Conservation (phyloP, 2,113 vertebrate species). For the Gulo gulo region DNA sequence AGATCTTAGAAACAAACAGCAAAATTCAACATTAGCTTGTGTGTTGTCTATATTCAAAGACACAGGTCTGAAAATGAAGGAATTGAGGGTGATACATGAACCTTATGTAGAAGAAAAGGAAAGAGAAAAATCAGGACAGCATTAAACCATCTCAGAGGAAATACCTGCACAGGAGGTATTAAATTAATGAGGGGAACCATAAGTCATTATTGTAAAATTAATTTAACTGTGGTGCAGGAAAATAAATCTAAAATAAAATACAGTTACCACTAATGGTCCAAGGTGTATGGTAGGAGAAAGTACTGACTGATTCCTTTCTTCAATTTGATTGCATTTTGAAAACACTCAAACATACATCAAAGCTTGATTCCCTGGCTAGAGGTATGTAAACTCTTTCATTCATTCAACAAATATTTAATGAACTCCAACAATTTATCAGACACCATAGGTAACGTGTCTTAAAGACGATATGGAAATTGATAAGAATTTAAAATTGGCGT, state of each 20-base stretch:
- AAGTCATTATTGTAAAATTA: not conserved
- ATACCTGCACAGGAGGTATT: not conserved
- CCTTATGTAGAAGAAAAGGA: not conserved
- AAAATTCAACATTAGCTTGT: not conserved
- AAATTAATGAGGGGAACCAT: not conserved
- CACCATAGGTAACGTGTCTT: not conserved
- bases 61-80: not conserved
- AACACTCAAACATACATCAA: not conserved
- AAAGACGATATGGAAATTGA: not conserved
- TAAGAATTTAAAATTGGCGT: not conserved
- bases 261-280: not conserved
- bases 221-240: not conserved
- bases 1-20: not conserved
- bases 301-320: not conserved
- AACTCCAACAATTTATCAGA: not conserved
- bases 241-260: not conserved
- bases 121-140: not conserved
- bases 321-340: not conserved
- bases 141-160: not conserved
- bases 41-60: not conserved
- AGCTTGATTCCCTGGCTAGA: not conserved
- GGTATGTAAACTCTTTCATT: not conserved
- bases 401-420: not conserved
- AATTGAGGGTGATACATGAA: not conserved
- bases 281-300: not conserved